phyloP scores from a whole-genome alignment of 2,888 invertebrate genomes.

The Drosophila merina region DNA sequence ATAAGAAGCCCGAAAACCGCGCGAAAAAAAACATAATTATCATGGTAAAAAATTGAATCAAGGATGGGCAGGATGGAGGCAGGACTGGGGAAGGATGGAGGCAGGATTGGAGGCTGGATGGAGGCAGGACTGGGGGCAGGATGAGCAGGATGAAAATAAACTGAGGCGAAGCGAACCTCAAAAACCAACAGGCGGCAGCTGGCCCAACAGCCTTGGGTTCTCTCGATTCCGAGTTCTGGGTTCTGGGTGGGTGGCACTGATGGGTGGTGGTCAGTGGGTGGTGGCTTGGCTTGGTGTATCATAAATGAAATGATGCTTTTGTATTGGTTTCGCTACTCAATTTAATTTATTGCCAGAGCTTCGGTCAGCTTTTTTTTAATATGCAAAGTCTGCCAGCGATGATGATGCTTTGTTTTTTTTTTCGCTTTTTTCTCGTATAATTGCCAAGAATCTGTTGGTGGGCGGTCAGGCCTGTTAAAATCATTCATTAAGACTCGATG shows the following conservation, averaged over 20 bases:
- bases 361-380: constrained; percentile 41
- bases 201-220: constrained; percentile 26
- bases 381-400: constrained; percentile 36
- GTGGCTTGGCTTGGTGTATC: constrained; percentile 24
- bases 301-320: constrained; percentile 52
- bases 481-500: constrained; percentile 40
- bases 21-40: constrained; percentile 41
- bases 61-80: background rate
- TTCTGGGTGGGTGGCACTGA: background rate
- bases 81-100: no score
- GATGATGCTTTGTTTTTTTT: constrained; percentile 3
- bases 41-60: constrained; percentile 32
- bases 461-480: constrained; percentile 15
- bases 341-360: constrained; percentile 58
- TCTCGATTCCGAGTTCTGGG: background rate
- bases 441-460: constrained; percentile 38
- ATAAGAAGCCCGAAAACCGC: background rate
- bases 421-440: constrained; percentile 33
- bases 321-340: constrained; percentile 65
- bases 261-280: background rate
- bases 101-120: no score
- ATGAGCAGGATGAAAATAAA: constrained; percentile 32
- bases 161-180: constrained; percentile 37
- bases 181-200: constrained; percentile 41
- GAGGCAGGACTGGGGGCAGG: background rate